phyloP scores from a whole-genome alignment of 2,113 vertebrate genomes.

The Spea multiplicata region DNA sequence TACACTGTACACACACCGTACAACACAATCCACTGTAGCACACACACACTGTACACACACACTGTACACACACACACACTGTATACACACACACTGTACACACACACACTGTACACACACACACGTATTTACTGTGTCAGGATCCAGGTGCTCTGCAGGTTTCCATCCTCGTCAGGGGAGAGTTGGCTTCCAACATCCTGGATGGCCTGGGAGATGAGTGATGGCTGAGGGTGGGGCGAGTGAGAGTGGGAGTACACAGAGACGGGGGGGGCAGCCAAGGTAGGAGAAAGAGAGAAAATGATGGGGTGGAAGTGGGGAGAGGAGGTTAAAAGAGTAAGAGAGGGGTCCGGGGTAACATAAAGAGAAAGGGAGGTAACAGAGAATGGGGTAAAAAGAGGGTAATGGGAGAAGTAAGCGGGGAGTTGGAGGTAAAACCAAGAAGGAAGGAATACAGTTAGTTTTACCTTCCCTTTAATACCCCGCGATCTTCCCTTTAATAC shows the following conservation, averaged over 20 bases:
- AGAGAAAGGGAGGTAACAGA: too few relatives aligned
- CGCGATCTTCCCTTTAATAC: too few relatives aligned
- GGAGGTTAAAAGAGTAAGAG: too few relatives aligned
- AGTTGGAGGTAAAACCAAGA: too few relatives aligned
- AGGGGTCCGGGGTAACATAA: too few relatives aligned
- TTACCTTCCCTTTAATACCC: too few relatives aligned
- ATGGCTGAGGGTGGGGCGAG: slow-evolving; percentile 23
- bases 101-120: neutral
- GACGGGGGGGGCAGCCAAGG: too few relatives aligned
- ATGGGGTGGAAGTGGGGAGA: neutral
- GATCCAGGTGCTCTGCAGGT: slow-evolving; percentile 30
- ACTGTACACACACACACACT: neutral
- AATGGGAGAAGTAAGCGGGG: too few relatives aligned
- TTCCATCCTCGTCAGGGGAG: slow-evolving; percentile 32
- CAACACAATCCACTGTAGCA: neutral
- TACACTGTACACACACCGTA: too few relatives aligned
- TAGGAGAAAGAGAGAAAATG: neutral
- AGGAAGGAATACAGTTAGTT: too few relatives aligned
- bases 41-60: neutral
- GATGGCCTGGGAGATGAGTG: slow-evolving; percentile 38
- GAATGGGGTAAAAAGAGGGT: too few relatives aligned
- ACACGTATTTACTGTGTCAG: slow-evolving; percentile 27
- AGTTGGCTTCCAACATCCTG: neutral
- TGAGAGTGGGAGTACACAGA: neutral
- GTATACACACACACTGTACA: neutral